Evolutionary conservation across 37 sponge, comb jelly and placozoan genomes (phyloP).

Genomic region (Dysidea cf. avara): DNA sequence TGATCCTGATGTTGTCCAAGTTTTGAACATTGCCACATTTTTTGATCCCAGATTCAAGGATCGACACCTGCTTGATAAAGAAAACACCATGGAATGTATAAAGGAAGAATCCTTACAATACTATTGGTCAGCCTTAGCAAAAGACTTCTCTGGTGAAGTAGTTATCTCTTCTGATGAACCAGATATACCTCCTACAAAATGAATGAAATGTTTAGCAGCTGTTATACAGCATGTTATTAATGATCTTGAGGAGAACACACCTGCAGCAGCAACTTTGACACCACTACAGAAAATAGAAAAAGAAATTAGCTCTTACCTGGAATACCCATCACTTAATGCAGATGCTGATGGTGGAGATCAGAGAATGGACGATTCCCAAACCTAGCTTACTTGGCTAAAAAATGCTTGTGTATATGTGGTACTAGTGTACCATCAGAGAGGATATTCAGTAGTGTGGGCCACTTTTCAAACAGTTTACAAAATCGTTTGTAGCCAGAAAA

Average conservation of each 20-base stretch:
- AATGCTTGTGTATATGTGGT: conserved; percentile 5
- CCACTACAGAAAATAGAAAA: background rate
- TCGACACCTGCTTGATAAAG: conserved; percentile 30
- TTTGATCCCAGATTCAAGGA: conserved; percentile 45
- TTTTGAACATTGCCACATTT: conserved; percentile 3
- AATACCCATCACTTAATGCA: background rate
- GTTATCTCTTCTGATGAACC: background rate
- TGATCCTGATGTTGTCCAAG: no score
- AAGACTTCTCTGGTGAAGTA: background rate
- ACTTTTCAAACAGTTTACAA: no score
- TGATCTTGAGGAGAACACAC: conserved; percentile 9
- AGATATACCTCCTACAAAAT: conserved; percentile 12
- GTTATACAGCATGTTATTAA: conserved; percentile 14
- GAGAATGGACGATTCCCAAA: conserved; percentile 2
- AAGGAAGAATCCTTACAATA: conserved; percentile 6
- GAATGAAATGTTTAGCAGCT: conserved; percentile 34
- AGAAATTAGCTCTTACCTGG: conserved; percentile 12
- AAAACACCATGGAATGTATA: conserved; percentile 1
- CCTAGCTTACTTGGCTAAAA: background rate
- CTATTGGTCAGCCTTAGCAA: background rate
- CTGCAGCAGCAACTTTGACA: background rate
- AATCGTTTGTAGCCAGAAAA: no score
- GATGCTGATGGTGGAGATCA: conserved; percentile 15
- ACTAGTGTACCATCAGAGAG: no score
- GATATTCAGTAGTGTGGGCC: no score